Base-by-base conservation (phyloP, 2,113 vertebrate species). In the Rhinoptilus africanus region DNA sequence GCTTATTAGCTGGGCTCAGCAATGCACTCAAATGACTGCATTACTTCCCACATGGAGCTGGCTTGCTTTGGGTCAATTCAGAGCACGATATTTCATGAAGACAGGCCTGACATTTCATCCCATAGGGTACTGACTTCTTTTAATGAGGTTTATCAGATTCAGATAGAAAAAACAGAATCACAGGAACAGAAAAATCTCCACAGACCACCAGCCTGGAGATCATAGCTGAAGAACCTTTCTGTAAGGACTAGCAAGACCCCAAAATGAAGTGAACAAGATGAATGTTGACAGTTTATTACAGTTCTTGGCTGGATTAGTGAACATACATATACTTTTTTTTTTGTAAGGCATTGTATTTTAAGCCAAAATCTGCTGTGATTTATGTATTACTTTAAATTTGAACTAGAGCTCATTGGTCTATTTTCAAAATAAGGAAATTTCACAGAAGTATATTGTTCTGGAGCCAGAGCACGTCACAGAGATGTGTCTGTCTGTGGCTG, bases 91-190 rank as follows among this genome's bases (percentile, higher is more conserved):
- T 90, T 90, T 96, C 51, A 89, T 17, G 39, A 91, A 91, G 84
- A 89, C 83, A 91, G 69, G 50, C 30, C 71, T 93, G 91, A 94
- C 41, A 91, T 96, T 92, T 89, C 54, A 74, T 89, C 57, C 87
- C 63, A 6, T 14, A 77, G 63, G 47, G 37, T 62, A 76, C 56
- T 89, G 63, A 73, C 63, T 96, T 80, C 78, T 96, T 96, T 93
- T 94, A 97, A 93, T 85, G 78, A 94, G 39, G 54, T 95, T 96
- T 94, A 97, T 95, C 96, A 95, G 62, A 85, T 93, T 91, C 95
- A 87, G 53, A 87, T 89, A 92, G 91, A 54, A 96, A 94, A 96
- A 97, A 13, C 79, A 95, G 69, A 93, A 79, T 88, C 71, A 85
- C 74, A 76, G 87, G 54, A 93, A 89, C 50, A 88, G 84, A 91